Evolutionary conservation across 2,797 vertebrate species (phyloP), one percentile per base, ranked within the genome.

Genomic region (Pseudochirops cupreus): DNA sequence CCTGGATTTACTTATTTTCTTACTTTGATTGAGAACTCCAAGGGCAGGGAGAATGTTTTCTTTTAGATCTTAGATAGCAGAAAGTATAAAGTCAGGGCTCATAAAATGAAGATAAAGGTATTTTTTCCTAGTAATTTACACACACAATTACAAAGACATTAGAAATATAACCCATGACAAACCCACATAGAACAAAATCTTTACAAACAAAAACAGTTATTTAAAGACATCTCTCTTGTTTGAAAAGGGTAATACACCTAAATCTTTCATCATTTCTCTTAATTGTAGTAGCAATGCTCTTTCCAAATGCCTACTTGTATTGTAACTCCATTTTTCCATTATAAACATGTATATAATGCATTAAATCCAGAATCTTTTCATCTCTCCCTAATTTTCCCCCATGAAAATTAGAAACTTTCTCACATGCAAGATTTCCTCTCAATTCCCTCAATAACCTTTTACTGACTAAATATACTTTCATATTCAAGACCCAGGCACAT

Each of bases 1-100:
- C 16, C 26, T 91, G 56, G 92, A 93, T 97, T 97, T 96, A 92
- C 57, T 91, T 96, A 96, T 94, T 87, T 33, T 92, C 87, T 92
- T 91, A 94, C 50, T 95, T 94, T 93, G 94, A 94, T 1, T 95
- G 82, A 97, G 54, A 90, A 28, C 3, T 18, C 46, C 54, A 92
- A 91, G 31, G 46, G 94, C 33, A 91, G n/a, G n/a, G 18, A 96
- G 21, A 29, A 31, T 4, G 1, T 96, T 28, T 93, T 95, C 82
- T 96, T 94, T 95, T 87, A 94, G 56, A 56, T 82, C 50, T 93
- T 93, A 5, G 24, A 16, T 13, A 90, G 52, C 26, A 31, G 50
- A 52, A 54, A 31, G 52, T 90, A 90, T 10, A 82, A 53, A 4
- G 10, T 90, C 16, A 91, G 97, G 59, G 9, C 53, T 97, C 12